These are phyloP conservation scores for Yponomeuta cagnagella DNA, from an alignment of 2,888 invertebrate species.

Conservation along the genomic window DNA sequence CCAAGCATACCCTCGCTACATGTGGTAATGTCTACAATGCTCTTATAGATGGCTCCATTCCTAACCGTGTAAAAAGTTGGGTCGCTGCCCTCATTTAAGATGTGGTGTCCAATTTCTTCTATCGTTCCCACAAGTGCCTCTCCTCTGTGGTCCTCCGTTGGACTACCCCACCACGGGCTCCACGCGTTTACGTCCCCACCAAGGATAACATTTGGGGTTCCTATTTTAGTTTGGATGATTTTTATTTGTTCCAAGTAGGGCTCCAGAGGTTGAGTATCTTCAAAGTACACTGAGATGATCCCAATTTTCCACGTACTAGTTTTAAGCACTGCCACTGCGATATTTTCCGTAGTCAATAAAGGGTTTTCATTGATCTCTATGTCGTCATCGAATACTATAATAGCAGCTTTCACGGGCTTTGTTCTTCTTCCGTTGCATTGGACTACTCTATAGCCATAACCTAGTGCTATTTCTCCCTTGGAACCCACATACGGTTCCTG, in stretches of 20 bases:
- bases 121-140: no score
- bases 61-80: no score
- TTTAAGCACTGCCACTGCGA: neutral
- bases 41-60: no score
- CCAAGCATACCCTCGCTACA: no score
- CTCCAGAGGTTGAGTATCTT: constrained; percentile 13
- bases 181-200: constrained; percentile 25
- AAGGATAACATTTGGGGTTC: constrained; percentile 17
- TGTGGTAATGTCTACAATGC: no score
- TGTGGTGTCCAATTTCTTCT: neutral
- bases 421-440: constrained; percentile 11
- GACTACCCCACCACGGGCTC: constrained; percentile 25
- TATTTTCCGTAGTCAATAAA: constrained; percentile 3
- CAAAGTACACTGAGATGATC: constrained; percentile 16
- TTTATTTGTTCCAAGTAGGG: constrained; percentile 16
- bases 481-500: constrained; percentile 21
- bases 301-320: constrained; percentile 10
- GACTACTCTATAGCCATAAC: constrained; percentile 8
- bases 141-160: no score
- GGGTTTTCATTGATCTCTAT: neutral
- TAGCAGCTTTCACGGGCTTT: constrained; percentile 18
- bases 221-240: neutral
- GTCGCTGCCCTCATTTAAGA: no score
- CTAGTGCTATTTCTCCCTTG: neutral
- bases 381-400: constrained; percentile 16